Conservation (phyloP, 2,797 vertebrate species). For the Takifugu ocellatus region DNA sequence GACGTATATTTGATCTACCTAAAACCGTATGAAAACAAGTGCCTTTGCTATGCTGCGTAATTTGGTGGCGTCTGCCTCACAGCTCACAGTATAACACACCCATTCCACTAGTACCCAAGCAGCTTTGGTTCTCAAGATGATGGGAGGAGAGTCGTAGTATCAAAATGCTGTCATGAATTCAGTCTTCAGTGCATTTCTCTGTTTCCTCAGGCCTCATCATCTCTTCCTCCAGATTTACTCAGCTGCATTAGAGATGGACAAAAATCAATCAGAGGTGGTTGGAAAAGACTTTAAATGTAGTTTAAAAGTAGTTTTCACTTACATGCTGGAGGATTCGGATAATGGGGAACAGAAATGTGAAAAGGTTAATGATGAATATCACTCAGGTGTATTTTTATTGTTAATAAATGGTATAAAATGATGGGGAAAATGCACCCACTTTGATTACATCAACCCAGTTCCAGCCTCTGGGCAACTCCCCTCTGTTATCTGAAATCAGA, state of each 20-base stretch:
- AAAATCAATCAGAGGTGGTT: no score
- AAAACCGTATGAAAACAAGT: background rate
- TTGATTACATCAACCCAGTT: slow-evolving; percentile 98
- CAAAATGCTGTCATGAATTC: slow-evolving; percentile 14
- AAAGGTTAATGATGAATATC: slow-evolving; percentile 1
- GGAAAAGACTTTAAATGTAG: fast-evolving
- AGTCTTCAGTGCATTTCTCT: slow-evolving; percentile 32
- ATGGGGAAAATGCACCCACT: slow-evolving; percentile 66
- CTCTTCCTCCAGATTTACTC: slow-evolving; percentile 93
- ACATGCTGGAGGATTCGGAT: slow-evolving; percentile 64
- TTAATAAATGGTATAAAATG: slow-evolving; percentile 14
- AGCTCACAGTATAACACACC: slow-evolving; percentile 6
- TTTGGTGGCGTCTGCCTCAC: background rate
- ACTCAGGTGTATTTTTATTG: background rate
- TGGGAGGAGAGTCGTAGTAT: slow-evolving; percentile 3
- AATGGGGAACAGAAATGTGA: background rate
- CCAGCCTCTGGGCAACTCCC: slow-evolving; percentile 96
- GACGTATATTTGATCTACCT: slow-evolving; percentile 6
- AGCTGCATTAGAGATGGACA: slow-evolving; percentile 69
- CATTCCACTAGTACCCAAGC: background rate
- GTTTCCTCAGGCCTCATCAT: slow-evolving; percentile 73
- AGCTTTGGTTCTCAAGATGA: slow-evolving; percentile 21
- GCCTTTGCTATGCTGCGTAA: background rate
- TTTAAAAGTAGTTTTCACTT: slow-evolving; percentile 37
- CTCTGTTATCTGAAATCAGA: slow-evolving; percentile 84